These are phyloP conservation scores for Pipra filicauda DNA, from an alignment of 2,113 vertebrate species.

Conservation along the genomic window DNA sequence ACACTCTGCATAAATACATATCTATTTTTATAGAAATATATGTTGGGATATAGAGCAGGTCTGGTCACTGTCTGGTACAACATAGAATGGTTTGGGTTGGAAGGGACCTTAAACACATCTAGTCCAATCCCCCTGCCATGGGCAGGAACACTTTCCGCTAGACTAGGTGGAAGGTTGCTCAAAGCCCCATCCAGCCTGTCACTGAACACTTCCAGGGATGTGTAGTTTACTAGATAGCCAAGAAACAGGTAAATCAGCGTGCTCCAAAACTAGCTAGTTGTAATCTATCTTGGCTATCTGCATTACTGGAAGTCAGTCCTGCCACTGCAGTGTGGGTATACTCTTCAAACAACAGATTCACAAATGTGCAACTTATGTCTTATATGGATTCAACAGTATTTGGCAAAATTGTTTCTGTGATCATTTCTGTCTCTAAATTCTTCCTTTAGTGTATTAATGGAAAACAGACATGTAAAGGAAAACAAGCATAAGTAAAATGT, in stretches of 20 bases:
- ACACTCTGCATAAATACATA: background rate
- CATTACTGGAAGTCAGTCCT: background rate
- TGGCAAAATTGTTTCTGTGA: background rate
- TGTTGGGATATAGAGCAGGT: background rate
- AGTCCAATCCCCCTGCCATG: background rate
- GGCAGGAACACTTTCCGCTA: background rate
- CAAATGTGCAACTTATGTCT: background rate
- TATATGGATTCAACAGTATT: background rate
- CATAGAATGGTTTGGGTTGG: background rate
- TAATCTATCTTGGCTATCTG: background rate
- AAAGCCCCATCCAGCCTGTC: background rate
- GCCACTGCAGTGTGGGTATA: background rate
- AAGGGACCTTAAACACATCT: background rate
- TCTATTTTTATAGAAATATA: background rate
- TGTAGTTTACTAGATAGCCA: background rate
- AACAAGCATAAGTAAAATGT: background rate
- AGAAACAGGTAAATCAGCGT: background rate
- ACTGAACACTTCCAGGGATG: background rate
- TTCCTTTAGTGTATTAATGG: background rate
- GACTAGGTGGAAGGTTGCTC: background rate
- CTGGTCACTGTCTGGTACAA: background rate
- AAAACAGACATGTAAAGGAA: background rate
- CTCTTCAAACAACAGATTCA: background rate
- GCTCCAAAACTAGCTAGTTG: background rate
- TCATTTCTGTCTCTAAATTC: background rate